Conservation (phyloP, 2,888 invertebrate genomes). For the Creontiades dilutus region DNA sequence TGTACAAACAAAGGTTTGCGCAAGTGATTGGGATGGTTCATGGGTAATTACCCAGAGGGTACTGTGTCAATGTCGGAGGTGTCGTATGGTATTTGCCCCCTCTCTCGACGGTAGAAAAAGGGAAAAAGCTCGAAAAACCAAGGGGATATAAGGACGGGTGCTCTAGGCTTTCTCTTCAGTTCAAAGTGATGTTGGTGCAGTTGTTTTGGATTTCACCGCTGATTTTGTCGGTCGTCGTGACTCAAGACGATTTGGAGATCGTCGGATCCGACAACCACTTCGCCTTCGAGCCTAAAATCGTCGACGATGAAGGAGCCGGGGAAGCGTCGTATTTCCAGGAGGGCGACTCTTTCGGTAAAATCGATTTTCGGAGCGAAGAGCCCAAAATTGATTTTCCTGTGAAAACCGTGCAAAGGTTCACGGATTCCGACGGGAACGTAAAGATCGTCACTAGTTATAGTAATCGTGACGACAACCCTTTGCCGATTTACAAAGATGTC, state of each 20-base stretch:
- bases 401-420: slow-evolving; percentile 72
- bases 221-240: slow-evolving; percentile 2
- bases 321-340: slow-evolving; percentile 25
- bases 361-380: slow-evolving; percentile 19
- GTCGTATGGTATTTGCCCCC: slow-evolving; percentile 45
- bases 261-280: slow-evolving; percentile 72
- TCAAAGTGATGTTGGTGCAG: slow-evolving; percentile 53
- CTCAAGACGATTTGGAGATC: slow-evolving; percentile 70
- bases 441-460: slow-evolving; percentile 73
- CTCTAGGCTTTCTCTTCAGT: not conserved
- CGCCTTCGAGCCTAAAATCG: slow-evolving; percentile 42
- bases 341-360: not conserved
- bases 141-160: slow-evolving; percentile 21
- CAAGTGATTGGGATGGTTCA: slow-evolving; percentile 73
- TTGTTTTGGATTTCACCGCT: slow-evolving; percentile 20
- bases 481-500: slow-evolving; percentile 71
- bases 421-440: slow-evolving; percentile 73
- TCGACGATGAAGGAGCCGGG: slow-evolving; percentile 38
- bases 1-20: slow-evolving; percentile 58
- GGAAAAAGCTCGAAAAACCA: not conserved
- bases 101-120: not conserved
- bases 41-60: slow-evolving; percentile 67
- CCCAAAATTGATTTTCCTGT: slow-evolving; percentile 72
- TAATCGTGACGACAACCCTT: slow-evolving; percentile 70
- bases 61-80: slow-evolving; percentile 71